phyloP scores from a whole-genome alignment of 2,888 invertebrate species.

The Charanyca ferruginea region DNA sequence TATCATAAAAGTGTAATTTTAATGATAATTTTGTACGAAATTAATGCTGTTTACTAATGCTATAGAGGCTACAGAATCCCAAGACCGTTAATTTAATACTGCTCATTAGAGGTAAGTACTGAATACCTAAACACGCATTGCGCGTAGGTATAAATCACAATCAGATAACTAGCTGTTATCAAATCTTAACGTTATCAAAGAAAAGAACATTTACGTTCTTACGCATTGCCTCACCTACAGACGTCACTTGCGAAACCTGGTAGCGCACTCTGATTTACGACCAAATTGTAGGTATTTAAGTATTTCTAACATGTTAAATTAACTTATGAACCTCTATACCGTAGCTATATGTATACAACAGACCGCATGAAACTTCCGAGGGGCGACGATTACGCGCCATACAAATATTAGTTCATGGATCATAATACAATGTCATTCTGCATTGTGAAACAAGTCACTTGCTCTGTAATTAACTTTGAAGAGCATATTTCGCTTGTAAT shows the following conservation, averaged over 20 bases:
- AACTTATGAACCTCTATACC: not conserved
- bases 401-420: slow-evolving; percentile 44
- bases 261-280: slow-evolving; percentile 38
- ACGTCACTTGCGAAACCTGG: slow-evolving; percentile 48
- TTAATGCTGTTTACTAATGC: not conserved
- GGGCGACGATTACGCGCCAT: slow-evolving; percentile 9
- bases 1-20: too few relatives aligned
- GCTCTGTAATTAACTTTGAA: slow-evolving; percentile 42
- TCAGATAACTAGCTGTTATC: slow-evolving; percentile 57
- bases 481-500: slow-evolving; percentile 43
- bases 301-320: not conserved
- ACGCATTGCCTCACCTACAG: slow-evolving; percentile 56
- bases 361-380: slow-evolving; percentile 8
- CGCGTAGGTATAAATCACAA: slow-evolving; percentile 61
- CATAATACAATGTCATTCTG: slow-evolving; percentile 48
- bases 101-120: not conserved
- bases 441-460: slow-evolving; percentile 41
- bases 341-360: slow-evolving; percentile 5
- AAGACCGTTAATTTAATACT: not conserved
- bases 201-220: slow-evolving; percentile 44
- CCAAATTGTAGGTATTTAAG: slow-evolving; percentile 15
- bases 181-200: slow-evolving; percentile 62
- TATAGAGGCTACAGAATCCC: not conserved
- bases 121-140: slow-evolving; percentile 52
- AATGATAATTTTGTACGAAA: too few relatives aligned